Percentiles rank a stretch among this genome's conserved stretches.
Conservation (phyloP, 2,888 invertebrate species). For the Leptinotarsa peninsularis region DNA sequence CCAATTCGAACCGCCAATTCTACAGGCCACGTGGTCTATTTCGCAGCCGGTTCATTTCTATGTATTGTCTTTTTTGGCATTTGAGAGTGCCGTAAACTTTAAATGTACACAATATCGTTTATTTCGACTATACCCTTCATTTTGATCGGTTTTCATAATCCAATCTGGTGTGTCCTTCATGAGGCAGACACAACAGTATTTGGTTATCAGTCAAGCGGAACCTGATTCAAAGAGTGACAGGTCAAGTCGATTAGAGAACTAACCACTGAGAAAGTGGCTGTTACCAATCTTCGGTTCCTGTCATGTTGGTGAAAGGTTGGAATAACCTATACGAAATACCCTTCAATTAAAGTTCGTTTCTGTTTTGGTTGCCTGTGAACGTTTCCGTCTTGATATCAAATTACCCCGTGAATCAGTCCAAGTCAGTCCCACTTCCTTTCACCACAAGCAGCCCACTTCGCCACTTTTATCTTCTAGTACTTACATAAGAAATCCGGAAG, state of each 20-base stretch:
- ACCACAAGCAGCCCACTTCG: background rate
- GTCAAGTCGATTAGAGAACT: background rate
- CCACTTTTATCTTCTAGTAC: background rate
- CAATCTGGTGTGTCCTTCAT: too few relatives aligned
- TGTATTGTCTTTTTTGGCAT: too few relatives aligned
- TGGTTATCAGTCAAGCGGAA: too few relatives aligned
- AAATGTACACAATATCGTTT: too few relatives aligned
- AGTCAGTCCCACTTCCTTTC: slow-evolving; percentile 12
- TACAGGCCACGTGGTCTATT: too few relatives aligned
- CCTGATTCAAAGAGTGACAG: too few relatives aligned
- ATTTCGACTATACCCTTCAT: too few relatives aligned
- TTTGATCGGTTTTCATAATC: too few relatives aligned
- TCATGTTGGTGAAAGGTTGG: background rate
- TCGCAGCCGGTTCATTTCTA: too few relatives aligned
- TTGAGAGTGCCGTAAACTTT: too few relatives aligned
- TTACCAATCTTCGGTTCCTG: background rate
- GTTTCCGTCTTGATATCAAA: background rate
- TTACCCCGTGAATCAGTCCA: background rate
- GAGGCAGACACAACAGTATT: too few relatives aligned
- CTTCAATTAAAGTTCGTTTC: background rate
- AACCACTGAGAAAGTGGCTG: background rate
- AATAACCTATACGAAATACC: background rate
- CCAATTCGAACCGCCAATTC: too few relatives aligned
- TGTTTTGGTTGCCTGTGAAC: background rate
- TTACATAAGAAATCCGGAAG: background rate